Conservation (phyloP, 1,140 invertebrate species). For the Drusus annulatus region DNA sequence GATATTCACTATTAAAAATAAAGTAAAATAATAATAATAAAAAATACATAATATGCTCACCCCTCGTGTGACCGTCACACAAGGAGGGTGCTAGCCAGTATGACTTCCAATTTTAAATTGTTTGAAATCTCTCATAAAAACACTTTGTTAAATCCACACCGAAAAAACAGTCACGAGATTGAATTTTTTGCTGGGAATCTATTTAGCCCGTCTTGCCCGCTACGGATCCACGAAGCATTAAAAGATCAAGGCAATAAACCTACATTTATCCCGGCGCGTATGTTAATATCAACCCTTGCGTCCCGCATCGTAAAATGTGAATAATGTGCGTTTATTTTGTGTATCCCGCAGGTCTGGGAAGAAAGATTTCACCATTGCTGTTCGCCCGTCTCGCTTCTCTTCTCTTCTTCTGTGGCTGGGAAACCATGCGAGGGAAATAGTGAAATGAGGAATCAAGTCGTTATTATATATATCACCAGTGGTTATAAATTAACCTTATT, state of each 20-base stretch:
- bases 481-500: too few species aligned
- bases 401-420: neutral
- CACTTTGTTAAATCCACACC: too few species aligned
- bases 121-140: too few species aligned
- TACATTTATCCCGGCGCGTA: conserved; percentile 28
- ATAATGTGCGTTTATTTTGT: conserved; percentile 15
- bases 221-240: conserved; percentile 10
- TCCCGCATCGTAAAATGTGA: conserved; percentile 28
- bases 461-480: too few species aligned
- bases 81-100: too few species aligned
- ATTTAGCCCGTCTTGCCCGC: neutral
- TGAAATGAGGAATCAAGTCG: too few species aligned
- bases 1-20: too few species aligned
- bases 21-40: too few species aligned
- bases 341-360: conserved; percentile 5
- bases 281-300: conserved; percentile 11
- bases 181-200: neutral
- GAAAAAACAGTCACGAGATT: too few species aligned
- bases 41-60: too few species aligned
- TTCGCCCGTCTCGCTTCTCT: neutral
- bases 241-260: conserved; percentile 37
- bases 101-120: too few species aligned
- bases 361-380: conserved; percentile 3
- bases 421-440: neutral
- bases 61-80: too few species aligned